Percentiles rank a stretch among this genome's conserved stretches.
Conservation (phyloP, 1,140 invertebrate genomes). For the Penaeus chinensis region DNA sequence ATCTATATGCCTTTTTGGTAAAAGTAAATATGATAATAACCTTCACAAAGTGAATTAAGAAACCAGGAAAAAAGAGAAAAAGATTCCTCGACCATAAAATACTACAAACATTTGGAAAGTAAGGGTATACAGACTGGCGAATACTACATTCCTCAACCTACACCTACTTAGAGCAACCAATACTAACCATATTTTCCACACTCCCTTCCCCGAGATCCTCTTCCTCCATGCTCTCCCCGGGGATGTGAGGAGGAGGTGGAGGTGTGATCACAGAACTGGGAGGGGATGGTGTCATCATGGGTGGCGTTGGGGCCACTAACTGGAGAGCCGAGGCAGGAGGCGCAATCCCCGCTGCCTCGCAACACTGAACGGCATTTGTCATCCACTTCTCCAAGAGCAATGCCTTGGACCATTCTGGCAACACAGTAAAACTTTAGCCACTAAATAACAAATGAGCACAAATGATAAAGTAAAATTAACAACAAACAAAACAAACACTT, state of each 20-base stretch:
- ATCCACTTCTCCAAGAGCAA: conserved; percentile 79
- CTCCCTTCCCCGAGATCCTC: conserved; percentile 29
- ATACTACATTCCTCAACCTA: no score
- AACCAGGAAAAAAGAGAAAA: no score
- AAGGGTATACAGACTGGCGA: no score
- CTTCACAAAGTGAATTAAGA: no score
- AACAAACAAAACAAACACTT: conserved; percentile 8
- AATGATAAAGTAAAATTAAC: conserved; percentile 23
- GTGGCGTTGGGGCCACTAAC: conserved; percentile 64
- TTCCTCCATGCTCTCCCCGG: conserved; percentile 36
- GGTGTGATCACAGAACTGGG: conserved; percentile 47
- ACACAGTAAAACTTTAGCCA: conserved; percentile 40
- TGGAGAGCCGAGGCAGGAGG: conserved; percentile 72
- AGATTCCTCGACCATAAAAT: no score
- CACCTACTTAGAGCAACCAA: no score
- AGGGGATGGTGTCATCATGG: conserved; percentile 32
- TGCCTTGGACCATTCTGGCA: conserved; percentile 80
- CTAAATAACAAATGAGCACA: background rate
- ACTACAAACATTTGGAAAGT: no score
- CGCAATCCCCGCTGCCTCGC: conserved; percentile 77
- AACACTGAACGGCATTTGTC: conserved; percentile 76
- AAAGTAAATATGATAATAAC: no score
- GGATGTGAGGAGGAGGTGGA: conserved; percentile 38
- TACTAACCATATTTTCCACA: conserved; percentile 61
- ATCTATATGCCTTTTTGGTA: no score